phyloP scores from a whole-genome alignment of 2,888 invertebrate genomes.

The Deilephila porcellus region DNA sequence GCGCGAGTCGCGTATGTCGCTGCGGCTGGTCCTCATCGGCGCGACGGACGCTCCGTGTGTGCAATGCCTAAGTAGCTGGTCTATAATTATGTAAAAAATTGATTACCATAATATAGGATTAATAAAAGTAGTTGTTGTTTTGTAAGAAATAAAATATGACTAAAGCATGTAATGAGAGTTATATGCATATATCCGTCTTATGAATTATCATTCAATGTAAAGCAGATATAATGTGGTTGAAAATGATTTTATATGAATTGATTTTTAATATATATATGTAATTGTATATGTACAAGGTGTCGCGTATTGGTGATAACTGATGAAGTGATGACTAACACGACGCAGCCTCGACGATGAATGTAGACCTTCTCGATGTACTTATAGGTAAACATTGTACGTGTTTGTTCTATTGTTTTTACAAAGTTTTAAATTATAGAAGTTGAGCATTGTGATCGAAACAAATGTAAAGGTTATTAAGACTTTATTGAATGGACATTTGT shows the following conservation, averaged over 20 bases:
- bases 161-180: constrained; percentile 79
- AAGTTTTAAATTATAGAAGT: constrained; percentile 74
- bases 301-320: constrained; percentile 61
- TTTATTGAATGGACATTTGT: constrained; percentile 83
- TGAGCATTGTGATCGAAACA: constrained; percentile 83
- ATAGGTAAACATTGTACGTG: constrained; percentile 58
- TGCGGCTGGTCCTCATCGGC: constrained; percentile 38
- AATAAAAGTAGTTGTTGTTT: constrained; percentile 81
- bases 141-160: constrained; percentile 80
- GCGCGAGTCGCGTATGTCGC: constrained; percentile 1
- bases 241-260: constrained; percentile 81
- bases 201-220: constrained; percentile 74
- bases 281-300: constrained; percentile 74
- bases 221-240: constrained; percentile 75
- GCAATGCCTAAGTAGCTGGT: constrained; percentile 72
- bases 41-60: constrained; percentile 49
- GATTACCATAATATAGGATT: constrained; percentile 71
- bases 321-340: constrained; percentile 35
- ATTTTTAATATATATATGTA: constrained; percentile 76
- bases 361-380: constrained; percentile 58
- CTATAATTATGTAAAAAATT: constrained; percentile 68
- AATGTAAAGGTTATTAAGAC: constrained; percentile 80
- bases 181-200: constrained; percentile 83
- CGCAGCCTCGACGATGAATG: constrained; percentile 54
- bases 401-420: constrained; percentile 72